Base-by-base conservation (phyloP, 2,113 vertebrate species). In the Mionectes macconnelli region DNA sequence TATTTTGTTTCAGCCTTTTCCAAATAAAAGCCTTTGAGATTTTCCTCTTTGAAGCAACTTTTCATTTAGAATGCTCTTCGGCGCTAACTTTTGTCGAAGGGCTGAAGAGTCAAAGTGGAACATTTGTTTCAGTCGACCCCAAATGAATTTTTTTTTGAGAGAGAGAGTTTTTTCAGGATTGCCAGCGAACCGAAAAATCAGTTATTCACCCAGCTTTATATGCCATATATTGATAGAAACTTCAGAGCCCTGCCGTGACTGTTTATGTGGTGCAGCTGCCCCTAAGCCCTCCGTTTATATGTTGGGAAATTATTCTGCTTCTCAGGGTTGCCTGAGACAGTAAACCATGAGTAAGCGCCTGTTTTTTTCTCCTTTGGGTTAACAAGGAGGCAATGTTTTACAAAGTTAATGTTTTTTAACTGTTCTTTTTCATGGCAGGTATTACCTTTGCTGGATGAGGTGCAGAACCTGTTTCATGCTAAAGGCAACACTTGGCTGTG, bases 181-280 rank as follows among this genome's bases (percentile, higher is more conserved):
- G 72, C 86, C 93, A 96, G 72, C 4, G 45, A 88, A 94, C 75
- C 37, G 37, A 92, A 56, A 96, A 96, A 94, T 95, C 93, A 74
- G 89, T 92, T 96, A 72, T 93, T 93, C 89, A 88, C 91, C 93
- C 94, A 47, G 85, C 94, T 94, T 93, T 94, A 20, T 73, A 49
- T 13, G 12, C 78, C 72, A 25, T 45, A 19, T 63, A 47, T 77
- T 13, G 52, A 56, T 1, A 78, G 92, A 63, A 84, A 78, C 69
- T 60, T 88, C 87, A 78, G 93, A 94, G 84, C 93, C 50, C 87
- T 68, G 53, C 68, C 3, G 60, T 69, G 81, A 39, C 90, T 72
- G 55, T 64, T 82, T 35, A 40, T 53, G 55, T 23, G 33, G 45
- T 6, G 82, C 94, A 96, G 96, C 96, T 96, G 95, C 94, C 6